Evolutionary conservation across 2,797 vertebrate genomes (phyloP), one percentile per base, ranked within the genome.

Genomic region (Leptoclinus maculatus): DNA sequence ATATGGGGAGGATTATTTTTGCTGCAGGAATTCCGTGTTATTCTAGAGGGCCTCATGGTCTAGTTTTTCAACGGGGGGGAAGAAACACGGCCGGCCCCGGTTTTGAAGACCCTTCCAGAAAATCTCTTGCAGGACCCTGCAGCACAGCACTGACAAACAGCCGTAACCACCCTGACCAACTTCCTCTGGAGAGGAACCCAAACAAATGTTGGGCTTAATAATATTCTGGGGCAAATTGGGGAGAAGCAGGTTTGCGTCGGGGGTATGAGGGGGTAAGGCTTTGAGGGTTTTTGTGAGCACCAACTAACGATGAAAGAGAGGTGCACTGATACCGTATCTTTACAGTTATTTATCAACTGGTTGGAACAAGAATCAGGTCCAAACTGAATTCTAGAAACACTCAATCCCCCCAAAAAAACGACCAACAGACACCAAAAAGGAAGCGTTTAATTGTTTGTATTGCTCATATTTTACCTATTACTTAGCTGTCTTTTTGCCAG

Each of bases 121-220:
- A 85, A 90, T 90, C 63, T 74, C 27, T 80, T 90, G 78, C 67
- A 89, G 80, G 76, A 54, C 62, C 69, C 80, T 60, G 72, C 25
- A 83, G 83, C 78, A 34, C 32, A 59, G 9, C 73, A 70, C 86
- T 86, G 82, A 88, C 90, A 91, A 86, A 85, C 80, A 83, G 71
- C 83, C 36, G 12, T 76, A 87, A 88, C 89, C 86, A 83, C 78
- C 56, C 71, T 73, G 84, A 92, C 88, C 87, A 76, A 77, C 80
- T 86, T 90, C 76, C 82, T 79, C 87, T 87, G 65, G 83, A 93
- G 76, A 90, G 63, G 75, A 85, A 83, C 82, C 83, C 80, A 87
- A 83, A 74, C 85, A 89, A 93, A 94, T 87, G 83, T 87, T 93
- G 82, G 60, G 59, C 25, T 90, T 88, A 81, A 82, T 88, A 92